Base-by-base conservation (phyloP, 1,140 invertebrate genomes). In the Zophobas morio region DNA sequence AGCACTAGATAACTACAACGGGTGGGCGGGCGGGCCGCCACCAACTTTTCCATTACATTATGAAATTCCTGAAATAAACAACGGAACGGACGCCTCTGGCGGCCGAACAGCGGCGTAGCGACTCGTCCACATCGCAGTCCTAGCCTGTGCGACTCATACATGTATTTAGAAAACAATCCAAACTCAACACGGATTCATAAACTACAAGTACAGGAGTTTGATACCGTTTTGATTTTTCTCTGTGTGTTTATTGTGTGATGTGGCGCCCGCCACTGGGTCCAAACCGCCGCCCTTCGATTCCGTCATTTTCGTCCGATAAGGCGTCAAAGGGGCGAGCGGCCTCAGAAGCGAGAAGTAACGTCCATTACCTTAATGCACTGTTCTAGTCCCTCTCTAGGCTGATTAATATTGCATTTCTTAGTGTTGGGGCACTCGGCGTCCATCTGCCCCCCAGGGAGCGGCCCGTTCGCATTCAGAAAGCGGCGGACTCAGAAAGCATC, bases 331-430 rank as follows among this genome's bases (percentile, higher is more conserved):
- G 20, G 20, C 20, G 71, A 78, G 66, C 54, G 53, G 40, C 66
- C 60, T 36, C 76, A 77, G 35, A 77, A 78, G 77, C 74, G 80
- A 81, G 79, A 82, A 78, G 78, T 78, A 81, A 81, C 80, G 80
- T 84, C 83, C 83, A 84, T 84, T 84, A 84, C 82, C 79, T 83
- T 84, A 84, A 84, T 84, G 83, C 83, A 84, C 81, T 83, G 82
- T 83, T 82, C 82, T 80, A 79, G 81, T 84, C 82, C 81, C 80
- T 80, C 81, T 82, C 80, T 73, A 76, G 75, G 70, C 83, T 84
- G 83, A 84, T 84, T 84, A 84, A 84, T 84, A 84, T 84, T 84
- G 82, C 81, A 84, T 84, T 84, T 84, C 82, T 79, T 79, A 78
- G 81, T 78, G 80, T 83, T 80, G 77, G 80, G 81, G 80, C 79